Percentiles rank a stretch among this genome's conserved stretches.
Evolutionary conservation across 2,797 vertebrate genomes (phyloP).

Genomic region (Hylomyscus alleni): DNA sequence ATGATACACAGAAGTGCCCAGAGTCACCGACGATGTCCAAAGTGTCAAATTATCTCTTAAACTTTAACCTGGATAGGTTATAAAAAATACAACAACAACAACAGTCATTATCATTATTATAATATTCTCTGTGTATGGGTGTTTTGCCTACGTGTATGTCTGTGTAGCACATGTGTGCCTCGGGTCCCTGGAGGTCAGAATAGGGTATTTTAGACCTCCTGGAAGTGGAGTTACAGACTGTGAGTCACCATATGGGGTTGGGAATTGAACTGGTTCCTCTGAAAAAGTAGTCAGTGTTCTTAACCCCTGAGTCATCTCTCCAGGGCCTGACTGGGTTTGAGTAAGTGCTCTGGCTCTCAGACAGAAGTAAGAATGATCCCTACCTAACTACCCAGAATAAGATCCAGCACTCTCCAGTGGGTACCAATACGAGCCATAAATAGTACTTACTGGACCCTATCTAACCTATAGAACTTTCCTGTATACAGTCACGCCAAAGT

Average conservation of each 20-base stretch:
- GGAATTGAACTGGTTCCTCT: not conserved
- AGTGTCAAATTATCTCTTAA: not conserved
- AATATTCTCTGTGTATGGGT: not conserved
- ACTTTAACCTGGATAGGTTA: not conserved
- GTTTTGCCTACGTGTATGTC: not conserved
- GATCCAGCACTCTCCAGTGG: not conserved
- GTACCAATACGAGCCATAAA: not conserved
- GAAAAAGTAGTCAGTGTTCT: not conserved
- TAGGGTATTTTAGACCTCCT: too few relatives aligned
- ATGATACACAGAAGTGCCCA: not conserved
- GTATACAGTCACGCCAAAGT: not conserved
- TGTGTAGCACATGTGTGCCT: not conserved
- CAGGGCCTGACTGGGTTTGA: not conserved
- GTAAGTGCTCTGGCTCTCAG: not conserved
- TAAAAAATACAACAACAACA: not conserved
- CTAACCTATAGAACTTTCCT: not conserved
- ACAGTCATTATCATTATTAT: not conserved
- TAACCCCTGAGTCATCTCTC: not conserved
- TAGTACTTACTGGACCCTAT: not conserved
- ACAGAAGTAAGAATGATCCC: not conserved
- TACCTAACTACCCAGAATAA: not conserved
- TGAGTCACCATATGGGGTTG: not conserved
- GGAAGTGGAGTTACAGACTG: not conserved
- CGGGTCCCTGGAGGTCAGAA: not conserved
- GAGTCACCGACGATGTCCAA: not conserved